Conservation (phyloP, 2,888 invertebrate genomes). For the Hirtodrosophila histrioides region DNA sequence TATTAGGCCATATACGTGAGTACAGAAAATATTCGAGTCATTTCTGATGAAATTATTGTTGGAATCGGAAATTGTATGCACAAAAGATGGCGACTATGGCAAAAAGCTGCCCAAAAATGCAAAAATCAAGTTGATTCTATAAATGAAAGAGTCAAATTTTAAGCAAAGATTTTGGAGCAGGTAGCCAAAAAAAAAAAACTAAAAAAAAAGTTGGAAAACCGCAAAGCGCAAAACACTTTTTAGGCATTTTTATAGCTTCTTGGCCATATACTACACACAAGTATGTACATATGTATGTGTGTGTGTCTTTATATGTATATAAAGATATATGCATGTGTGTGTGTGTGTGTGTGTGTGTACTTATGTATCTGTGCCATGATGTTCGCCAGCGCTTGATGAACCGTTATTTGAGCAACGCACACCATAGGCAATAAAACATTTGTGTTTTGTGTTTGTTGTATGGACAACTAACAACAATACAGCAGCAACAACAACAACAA, state of each 20-base stretch:
- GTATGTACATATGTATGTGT: not conserved
- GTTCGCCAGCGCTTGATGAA: constrained; percentile 48
- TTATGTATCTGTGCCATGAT: constrained; percentile 37
- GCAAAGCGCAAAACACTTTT: constrained; percentile 26
- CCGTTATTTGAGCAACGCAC: constrained; percentile 59
- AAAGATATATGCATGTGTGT: constrained; percentile 4
- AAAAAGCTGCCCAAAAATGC: too few relatives aligned
- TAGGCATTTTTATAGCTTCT: constrained; percentile 39
- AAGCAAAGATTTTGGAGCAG: constrained; percentile 17
- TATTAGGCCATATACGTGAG: too few relatives aligned
- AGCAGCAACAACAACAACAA: constrained; percentile 31
- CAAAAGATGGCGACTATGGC: too few relatives aligned
- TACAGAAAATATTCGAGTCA: too few relatives aligned
- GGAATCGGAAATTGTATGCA: too few relatives aligned
- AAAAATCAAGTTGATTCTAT: not conserved
- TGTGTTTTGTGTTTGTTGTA: constrained; percentile 20
- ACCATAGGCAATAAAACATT: constrained; percentile 55
- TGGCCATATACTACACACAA: constrained; percentile 19
- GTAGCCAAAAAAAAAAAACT: constrained; percentile 21
- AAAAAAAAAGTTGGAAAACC: constrained; percentile 16
- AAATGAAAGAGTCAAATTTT: not conserved
- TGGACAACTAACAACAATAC: constrained; percentile 45
- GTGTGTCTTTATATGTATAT: not conserved
- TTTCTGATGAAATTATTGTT: too few relatives aligned
- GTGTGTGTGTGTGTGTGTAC: constrained; percentile 11